Evolutionary conservation across 2,888 invertebrate species (phyloP).

Genomic region (Drosophila meridionalis): DNA sequence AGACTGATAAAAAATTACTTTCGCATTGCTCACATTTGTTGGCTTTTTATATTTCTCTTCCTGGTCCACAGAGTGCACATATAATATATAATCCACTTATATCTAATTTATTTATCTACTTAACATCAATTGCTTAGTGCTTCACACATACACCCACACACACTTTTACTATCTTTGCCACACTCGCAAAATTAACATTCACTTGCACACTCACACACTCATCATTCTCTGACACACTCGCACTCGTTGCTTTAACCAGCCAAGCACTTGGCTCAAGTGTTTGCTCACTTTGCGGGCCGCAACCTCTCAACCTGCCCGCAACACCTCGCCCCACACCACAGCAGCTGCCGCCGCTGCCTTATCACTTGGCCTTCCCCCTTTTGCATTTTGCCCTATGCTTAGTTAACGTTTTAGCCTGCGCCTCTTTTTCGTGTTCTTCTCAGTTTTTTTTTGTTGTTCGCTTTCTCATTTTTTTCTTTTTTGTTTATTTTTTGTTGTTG

Average conservation of each 20-base stretch:
- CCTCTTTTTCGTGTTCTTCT: conserved; percentile 24
- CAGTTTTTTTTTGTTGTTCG: conserved; percentile 16
- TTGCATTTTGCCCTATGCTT: conserved; percentile 41
- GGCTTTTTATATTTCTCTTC: neutral
- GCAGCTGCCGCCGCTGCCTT: conserved; percentile 11
- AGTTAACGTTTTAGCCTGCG: conserved; percentile 57
- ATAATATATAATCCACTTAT: conserved; percentile 32
- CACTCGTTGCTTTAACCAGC: conserved; percentile 67
- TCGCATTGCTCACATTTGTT: neutral
- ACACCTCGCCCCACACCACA: neutral
- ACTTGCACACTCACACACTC: conserved; percentile 38
- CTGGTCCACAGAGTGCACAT: neutral
- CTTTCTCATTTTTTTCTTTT: neutral
- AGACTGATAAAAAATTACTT: neutral
- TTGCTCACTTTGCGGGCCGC: conserved; percentile 75
- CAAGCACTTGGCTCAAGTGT: conserved; percentile 77
- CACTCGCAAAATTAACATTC: conserved; percentile 34
- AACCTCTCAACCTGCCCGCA: conserved; percentile 40
- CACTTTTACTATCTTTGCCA: conserved; percentile 41
- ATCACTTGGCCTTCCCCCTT: conserved; percentile 13
- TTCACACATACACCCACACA: conserved; percentile 53
- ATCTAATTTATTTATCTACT: conserved; percentile 42
- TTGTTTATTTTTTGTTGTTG: conserved; percentile 24
- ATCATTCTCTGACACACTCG: conserved; percentile 22
- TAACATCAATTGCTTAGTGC: conserved; percentile 47